A percentile compares a stretch with the other conserved stretches of the same genome.
These are phyloP conservation scores for Saguinus imperator DNA, from an alignment of 2,113 vertebrate genomes.

Conservation along the genomic window DNA sequence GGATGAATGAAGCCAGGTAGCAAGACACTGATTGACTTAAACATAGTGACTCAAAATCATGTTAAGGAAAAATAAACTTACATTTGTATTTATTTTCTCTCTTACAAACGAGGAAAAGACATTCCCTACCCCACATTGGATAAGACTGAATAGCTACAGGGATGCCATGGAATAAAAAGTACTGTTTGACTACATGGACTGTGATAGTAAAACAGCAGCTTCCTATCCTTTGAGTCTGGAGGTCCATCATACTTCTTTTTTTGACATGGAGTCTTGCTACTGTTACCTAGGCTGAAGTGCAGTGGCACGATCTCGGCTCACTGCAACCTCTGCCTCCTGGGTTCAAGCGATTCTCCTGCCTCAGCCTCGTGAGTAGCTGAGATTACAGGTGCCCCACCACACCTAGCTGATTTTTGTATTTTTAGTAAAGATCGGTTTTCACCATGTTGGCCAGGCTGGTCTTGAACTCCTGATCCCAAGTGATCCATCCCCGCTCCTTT, in stretches of 20 bases:
- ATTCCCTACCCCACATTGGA: not conserved
- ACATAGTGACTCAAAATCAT: not conserved
- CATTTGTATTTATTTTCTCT: constrained; percentile 48
- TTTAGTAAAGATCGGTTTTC: too few species aligned
- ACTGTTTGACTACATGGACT: not conserved
- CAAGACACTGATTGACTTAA: not conserved
- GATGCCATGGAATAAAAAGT: constrained; percentile 5
- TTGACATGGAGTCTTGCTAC: too few species aligned
- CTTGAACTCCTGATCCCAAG: too few species aligned
- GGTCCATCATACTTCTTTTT: not conserved
- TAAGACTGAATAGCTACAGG: constrained; percentile 4
- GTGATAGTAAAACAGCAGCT: not conserved
- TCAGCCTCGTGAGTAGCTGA: too few species aligned
- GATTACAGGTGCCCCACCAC: too few species aligned
- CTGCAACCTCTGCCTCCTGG: too few species aligned
- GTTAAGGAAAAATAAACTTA: constrained; percentile 41
- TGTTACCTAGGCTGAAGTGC: too few species aligned
- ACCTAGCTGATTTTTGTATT: too few species aligned
- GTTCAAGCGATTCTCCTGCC: too few species aligned
- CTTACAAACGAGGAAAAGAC: constrained; percentile 32
- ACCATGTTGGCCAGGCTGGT: too few species aligned
- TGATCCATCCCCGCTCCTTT: too few species aligned
- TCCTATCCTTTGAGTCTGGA: not conserved
- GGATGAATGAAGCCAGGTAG: not conserved
- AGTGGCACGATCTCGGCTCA: too few species aligned